Conservation (phyloP, 2,113 vertebrate species). For the Myxocyprinus asiaticus region DNA sequence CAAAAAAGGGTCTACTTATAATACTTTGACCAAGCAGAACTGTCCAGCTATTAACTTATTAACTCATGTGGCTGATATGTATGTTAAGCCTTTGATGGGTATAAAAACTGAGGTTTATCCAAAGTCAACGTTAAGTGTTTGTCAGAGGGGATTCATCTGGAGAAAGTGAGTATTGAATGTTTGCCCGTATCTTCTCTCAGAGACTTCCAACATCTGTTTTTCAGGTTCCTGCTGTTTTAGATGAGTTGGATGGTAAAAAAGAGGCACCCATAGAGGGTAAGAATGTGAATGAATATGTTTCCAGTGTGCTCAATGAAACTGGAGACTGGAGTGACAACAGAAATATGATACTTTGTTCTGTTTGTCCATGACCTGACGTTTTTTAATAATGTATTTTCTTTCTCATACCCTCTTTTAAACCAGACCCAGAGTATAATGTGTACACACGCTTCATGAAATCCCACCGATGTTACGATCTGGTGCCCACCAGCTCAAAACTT, state of each 20-base stretch:
- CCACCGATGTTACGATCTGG: slow-evolving; percentile 94
- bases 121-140: too few species aligned
- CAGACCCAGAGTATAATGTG: slow-evolving; percentile 81
- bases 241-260: slow-evolving; percentile 75
- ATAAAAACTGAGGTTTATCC: too few species aligned
- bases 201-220: slow-evolving; percentile 40
- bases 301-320: background rate
- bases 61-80: background rate
- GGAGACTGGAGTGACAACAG: background rate
- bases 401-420: too few species aligned
- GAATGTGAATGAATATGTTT: slow-evolving; percentile 6
- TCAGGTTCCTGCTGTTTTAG: slow-evolving; percentile 69
- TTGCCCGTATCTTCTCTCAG: background rate
- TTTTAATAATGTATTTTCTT: background rate
- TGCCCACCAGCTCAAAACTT: slow-evolving; percentile 96
- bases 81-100: background rate
- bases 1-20: background rate
- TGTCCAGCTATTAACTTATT: background rate
- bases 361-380: background rate
- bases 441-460: slow-evolving; percentile 97
- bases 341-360: background rate
- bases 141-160: too few species aligned
- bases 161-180: background rate
- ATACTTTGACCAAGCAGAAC: background rate
- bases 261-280: slow-evolving; percentile 70